A percentile compares a stretch with the other conserved stretches of the same genome.
Evolutionary conservation across 2,888 invertebrate genomes (phyloP).

Genomic region (Peribatodes rhomboidaria): DNA sequence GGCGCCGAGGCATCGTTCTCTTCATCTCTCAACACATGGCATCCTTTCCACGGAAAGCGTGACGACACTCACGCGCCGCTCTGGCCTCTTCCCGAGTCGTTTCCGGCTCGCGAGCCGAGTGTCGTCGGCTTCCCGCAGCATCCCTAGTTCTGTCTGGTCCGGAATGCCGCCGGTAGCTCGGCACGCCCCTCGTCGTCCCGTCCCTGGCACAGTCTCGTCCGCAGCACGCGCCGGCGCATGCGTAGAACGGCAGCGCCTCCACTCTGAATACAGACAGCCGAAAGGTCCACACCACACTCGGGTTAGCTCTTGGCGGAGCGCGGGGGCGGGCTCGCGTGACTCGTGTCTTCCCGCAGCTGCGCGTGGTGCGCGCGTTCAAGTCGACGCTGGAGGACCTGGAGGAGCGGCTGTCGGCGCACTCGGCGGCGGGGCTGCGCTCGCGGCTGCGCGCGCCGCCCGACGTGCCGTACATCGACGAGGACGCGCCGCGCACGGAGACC

Average conservation of each 20-base stretch:
- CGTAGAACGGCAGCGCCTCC: constrained; percentile 41
- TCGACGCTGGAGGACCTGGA: constrained; percentile 99
- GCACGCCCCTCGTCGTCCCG: constrained; percentile 52
- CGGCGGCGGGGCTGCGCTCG: constrained; percentile 97
- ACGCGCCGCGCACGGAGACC: constrained; percentile 80
- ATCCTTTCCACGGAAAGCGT: constrained; percentile 45
- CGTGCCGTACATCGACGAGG: constrained; percentile 94
- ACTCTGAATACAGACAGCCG: constrained; percentile 75
- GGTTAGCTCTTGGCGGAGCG: constrained; percentile 33
- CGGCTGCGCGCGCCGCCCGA: constrained; percentile 91
- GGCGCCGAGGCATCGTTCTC: constrained; percentile 40
- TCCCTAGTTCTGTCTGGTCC: constrained; percentile 71
- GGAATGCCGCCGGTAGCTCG: constrained; percentile 61
- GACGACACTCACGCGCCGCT: constrained; percentile 40
- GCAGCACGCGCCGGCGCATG: constrained; percentile 55
- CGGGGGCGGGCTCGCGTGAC: constrained; percentile 36
- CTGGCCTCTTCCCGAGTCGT: constrained; percentile 16
- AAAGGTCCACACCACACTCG: constrained; percentile 77
- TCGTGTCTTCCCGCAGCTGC: constrained; percentile 93
- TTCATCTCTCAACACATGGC: constrained; percentile 48
- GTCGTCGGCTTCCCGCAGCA: constrained; percentile 70
- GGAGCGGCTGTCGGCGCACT: constrained; percentile 99
- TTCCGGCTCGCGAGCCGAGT: constrained; percentile 45
- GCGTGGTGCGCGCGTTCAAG: constrained; percentile 99
- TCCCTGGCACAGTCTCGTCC: constrained; percentile 62